Evolutionary conservation across 1,140 invertebrate species (phyloP).

Genomic region (Drepana arcuata): DNA sequence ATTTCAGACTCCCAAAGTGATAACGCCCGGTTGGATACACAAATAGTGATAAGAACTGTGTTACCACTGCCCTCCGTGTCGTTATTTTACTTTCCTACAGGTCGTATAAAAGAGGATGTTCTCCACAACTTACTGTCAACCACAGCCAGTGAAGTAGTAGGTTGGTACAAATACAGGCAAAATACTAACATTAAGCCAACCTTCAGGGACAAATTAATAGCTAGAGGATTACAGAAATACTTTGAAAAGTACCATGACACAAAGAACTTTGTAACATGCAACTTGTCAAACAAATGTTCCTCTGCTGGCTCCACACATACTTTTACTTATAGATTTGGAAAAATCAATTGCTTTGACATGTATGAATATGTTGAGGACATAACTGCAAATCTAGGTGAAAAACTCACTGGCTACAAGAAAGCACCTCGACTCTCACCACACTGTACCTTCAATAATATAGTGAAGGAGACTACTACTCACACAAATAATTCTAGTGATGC

Average conservation of each 20-base stretch:
- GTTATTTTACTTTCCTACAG: constrained; percentile 71
- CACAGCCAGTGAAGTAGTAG: constrained; percentile 72
- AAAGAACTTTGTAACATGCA: constrained; percentile 71
- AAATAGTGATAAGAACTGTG: constrained; percentile 74
- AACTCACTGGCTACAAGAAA: constrained; percentile 55
- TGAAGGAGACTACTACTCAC: constrained; percentile 53
- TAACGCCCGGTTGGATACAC: constrained; percentile 70
- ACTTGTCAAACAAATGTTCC: constrained; percentile 63
- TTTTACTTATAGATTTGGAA: constrained; percentile 72
- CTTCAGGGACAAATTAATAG: constrained; percentile 73
- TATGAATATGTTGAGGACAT: constrained; percentile 64
- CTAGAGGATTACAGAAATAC: constrained; percentile 72
- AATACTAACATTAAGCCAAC: constrained; percentile 66
- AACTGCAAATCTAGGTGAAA: constrained; percentile 65
- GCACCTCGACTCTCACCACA: constrained; percentile 33
- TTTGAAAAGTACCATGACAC: constrained; percentile 63
- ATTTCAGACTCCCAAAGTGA: constrained; percentile 77
- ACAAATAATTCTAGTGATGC: constrained; percentile 48
- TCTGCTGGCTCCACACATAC: constrained; percentile 71
- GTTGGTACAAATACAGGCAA: constrained; percentile 76
- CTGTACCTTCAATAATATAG: constrained; percentile 53
- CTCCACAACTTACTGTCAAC: constrained; percentile 66
- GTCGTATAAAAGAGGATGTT: constrained; percentile 70
- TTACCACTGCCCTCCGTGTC: constrained; percentile 70
- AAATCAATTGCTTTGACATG: constrained; percentile 62